A percentile compares a stretch with the other conserved stretches of the same genome.
phyloP scores from a whole-genome alignment of 1,140 invertebrate species.

The Melanaphis sacchari region DNA sequence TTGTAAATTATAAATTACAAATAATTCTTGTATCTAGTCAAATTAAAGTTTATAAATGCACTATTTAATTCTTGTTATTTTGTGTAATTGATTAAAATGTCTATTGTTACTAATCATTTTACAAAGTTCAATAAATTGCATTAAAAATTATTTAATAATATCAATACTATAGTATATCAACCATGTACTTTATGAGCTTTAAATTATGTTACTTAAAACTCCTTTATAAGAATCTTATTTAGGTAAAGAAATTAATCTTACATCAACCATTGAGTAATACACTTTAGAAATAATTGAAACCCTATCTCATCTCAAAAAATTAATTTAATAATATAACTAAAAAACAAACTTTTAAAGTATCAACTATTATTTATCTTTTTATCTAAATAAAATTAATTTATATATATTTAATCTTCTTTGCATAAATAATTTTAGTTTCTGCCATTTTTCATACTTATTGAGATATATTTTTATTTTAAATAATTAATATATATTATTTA shows the following conservation, averaged over 20 bases:
- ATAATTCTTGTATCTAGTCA: background rate
- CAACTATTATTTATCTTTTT: background rate
- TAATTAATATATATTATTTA: background rate
- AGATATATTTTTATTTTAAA: background rate
- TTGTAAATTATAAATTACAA: background rate
- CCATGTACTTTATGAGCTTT: background rate
- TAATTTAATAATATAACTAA: too few species aligned
- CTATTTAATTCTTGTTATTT: background rate
- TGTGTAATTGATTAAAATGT: background rate
- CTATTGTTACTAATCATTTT: background rate
- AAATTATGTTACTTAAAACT: background rate
- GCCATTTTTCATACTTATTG: background rate
- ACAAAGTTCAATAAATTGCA: background rate
- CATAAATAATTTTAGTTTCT: too few species aligned
- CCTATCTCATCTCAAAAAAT: too few species aligned
- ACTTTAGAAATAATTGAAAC: background rate
- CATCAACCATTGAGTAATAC: background rate
- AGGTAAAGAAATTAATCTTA: background rate
- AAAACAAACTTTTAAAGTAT: background rate
- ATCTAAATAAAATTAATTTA: background rate
- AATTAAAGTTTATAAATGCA: background rate
- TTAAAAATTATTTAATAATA: background rate
- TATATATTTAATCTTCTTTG: too few species aligned
- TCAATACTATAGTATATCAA: background rate
- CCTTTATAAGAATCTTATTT: too few species aligned